A percentile compares a stretch with the other conserved stretches of the same genome.
Conservation (phyloP, 2,797 vertebrate genomes). For the Alcedo atthis region DNA sequence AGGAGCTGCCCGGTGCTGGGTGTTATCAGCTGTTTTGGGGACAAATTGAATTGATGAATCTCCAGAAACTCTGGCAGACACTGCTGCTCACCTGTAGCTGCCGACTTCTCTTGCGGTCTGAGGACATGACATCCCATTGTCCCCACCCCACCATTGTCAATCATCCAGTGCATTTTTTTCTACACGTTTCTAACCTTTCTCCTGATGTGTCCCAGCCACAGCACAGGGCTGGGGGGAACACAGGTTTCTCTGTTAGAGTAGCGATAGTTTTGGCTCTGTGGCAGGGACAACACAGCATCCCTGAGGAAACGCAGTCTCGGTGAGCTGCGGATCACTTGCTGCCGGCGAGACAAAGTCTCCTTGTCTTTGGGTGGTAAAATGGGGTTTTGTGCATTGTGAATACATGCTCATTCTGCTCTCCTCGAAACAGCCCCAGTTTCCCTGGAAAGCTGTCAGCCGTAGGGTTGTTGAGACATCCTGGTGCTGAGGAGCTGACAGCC, state of each 20-base stretch:
- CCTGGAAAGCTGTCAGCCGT: neutral
- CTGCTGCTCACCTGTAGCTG: neutral
- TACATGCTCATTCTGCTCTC: neutral
- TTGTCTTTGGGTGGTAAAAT: constrained; percentile 60
- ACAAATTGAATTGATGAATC: neutral
- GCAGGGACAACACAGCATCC: constrained; percentile 24
- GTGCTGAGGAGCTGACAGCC: constrained; percentile 40
- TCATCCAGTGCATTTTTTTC: accelerated
- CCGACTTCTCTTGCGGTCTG: too few relatives aligned
- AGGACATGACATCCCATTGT: neutral
- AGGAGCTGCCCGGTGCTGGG: neutral
- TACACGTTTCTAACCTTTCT: neutral
- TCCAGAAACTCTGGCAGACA: neutral
- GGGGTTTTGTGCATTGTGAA: constrained; percentile 8
- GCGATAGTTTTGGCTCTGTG: constrained; percentile 32
- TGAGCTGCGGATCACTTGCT: constrained; percentile 49
- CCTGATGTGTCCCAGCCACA: neutral
- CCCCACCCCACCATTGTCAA: too few relatives aligned
- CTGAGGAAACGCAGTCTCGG: constrained; percentile 52
- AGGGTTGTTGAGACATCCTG: neutral
- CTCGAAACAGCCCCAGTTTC: constrained; percentile 4
- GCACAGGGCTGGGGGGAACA: neutral
- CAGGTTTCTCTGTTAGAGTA: constrained; percentile 49
- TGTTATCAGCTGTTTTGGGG: neutral
- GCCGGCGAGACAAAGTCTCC: constrained; percentile 64